A percentile compares a stretch with the other conserved stretches of the same genome.
These are phyloP conservation scores for Protophormia terraenovae DNA, from an alignment of 2,888 invertebrate genomes.

Conservation along the genomic window DNA sequence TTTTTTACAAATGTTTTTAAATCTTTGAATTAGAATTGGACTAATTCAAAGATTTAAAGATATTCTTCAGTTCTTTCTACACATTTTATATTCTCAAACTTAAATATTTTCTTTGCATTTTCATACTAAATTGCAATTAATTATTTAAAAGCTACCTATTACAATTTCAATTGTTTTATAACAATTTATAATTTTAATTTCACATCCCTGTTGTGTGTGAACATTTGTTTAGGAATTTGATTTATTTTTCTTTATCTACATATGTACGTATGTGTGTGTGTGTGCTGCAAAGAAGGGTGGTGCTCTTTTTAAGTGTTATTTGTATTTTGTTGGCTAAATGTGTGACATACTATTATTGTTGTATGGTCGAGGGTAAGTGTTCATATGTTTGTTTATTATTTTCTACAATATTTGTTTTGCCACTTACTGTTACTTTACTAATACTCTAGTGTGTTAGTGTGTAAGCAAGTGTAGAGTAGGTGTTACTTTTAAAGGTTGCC, in stretches of 20 bases:
- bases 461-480: not conserved
- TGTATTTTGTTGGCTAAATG: slow-evolving; percentile 14
- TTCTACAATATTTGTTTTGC: not conserved
- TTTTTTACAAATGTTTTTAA: too few species aligned
- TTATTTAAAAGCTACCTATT: too few species aligned
- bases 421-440: slow-evolving; percentile 1
- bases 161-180: too few species aligned
- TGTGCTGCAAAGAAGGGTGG: not conserved
- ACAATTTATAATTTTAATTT: too few species aligned
- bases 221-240: not conserved
- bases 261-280: too few species aligned
- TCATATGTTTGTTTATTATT: not conserved
- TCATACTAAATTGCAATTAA: too few species aligned
- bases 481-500: slow-evolving; percentile 25
- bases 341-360: not conserved
- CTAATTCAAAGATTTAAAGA: too few species aligned
- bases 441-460: not conserved
- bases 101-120: too few species aligned
- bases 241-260: not conserved
- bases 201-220: too few species aligned
- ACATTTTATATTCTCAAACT: too few species aligned
- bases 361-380: not conserved
- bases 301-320: slow-evolving; percentile 17
- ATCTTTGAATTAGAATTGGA: too few species aligned
- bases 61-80: too few species aligned